A percentile compares a stretch with the other conserved stretches of the same genome.
Evolutionary conservation across 2,888 invertebrate species (phyloP).

Genomic region (Catocala nupta): DNA sequence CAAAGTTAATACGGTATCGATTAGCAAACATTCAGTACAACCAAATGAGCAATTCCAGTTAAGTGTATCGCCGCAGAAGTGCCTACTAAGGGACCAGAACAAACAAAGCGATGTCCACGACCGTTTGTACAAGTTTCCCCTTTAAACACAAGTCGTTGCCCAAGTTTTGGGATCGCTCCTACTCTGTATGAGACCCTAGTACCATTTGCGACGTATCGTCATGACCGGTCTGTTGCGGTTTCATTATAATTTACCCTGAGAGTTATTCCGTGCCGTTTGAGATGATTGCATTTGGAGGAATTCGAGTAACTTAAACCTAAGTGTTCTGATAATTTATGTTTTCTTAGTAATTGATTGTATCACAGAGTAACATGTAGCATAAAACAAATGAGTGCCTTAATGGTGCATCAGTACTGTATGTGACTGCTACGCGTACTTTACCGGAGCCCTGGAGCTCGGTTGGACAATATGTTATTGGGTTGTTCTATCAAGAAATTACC

Average conservation of each 20-base stretch:
- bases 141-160: constrained; percentile 37
- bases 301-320: constrained; percentile 15
- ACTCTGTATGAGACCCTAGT: constrained; percentile 15
- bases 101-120: constrained; percentile 23
- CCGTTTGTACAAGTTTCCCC: constrained; percentile 33
- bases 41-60: constrained; percentile 28
- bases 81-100: constrained; percentile 21
- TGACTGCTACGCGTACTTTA: too few relatives aligned
- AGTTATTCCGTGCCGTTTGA: constrained; percentile 26
- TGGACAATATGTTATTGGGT: too few relatives aligned
- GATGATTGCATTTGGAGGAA: constrained; percentile 10
- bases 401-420: too few relatives aligned
- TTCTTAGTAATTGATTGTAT: constrained; percentile 22
- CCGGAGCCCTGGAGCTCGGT: too few relatives aligned
- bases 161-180: constrained; percentile 43
- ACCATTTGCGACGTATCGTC: constrained; percentile 40
- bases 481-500: too few relatives aligned
- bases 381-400: too few relatives aligned
- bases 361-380: too few relatives aligned
- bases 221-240: constrained; percentile 39
- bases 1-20: constrained; percentile 14
- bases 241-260: constrained; percentile 37
- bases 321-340: constrained; percentile 21
- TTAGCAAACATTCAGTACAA: constrained; percentile 23
- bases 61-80: constrained; percentile 13